These are phyloP conservation scores for Microcebus ravelobensis DNA, from an alignment of 2,113 vertebrate genomes.

Conservation along the genomic window DNA sequence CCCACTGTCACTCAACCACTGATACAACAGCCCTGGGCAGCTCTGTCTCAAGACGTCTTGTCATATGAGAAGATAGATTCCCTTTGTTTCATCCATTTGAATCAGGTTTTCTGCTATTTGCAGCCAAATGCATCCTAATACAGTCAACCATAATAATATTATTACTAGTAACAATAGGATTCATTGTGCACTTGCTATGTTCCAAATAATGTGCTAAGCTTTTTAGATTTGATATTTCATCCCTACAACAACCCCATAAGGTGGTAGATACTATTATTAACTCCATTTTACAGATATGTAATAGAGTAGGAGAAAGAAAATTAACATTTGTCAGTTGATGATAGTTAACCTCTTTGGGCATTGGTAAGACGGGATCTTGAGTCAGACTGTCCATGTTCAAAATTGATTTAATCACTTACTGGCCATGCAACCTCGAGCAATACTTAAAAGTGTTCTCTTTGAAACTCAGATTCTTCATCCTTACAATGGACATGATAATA, in stretches of 20 bases:
- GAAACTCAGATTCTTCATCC: neutral
- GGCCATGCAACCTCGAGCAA: neutral
- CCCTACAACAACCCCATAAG: neutral
- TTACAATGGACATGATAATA: neutral
- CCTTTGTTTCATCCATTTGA: neutral
- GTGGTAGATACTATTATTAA: neutral
- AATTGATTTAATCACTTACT: neutral
- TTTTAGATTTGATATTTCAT: neutral
- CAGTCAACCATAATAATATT: neutral
- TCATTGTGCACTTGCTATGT: neutral
- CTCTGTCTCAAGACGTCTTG: neutral
- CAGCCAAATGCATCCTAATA: neutral
- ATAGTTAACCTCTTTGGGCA: neutral
- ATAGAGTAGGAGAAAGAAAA: neutral
- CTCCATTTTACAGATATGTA: neutral
- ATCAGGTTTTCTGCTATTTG: slow-evolving; percentile 5
- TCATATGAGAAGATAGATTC: neutral
- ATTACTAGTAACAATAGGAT: neutral
- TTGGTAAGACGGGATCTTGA: neutral
- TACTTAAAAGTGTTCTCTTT: neutral
- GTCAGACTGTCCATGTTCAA: neutral
- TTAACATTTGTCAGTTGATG: neutral
- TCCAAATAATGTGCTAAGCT: neutral
- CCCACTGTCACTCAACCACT: neutral
- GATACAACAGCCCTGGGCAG: neutral